These are phyloP conservation scores for Drosophila cyrtoloma DNA, from an alignment of 2,888 invertebrate species.

Conservation along the genomic window DNA sequence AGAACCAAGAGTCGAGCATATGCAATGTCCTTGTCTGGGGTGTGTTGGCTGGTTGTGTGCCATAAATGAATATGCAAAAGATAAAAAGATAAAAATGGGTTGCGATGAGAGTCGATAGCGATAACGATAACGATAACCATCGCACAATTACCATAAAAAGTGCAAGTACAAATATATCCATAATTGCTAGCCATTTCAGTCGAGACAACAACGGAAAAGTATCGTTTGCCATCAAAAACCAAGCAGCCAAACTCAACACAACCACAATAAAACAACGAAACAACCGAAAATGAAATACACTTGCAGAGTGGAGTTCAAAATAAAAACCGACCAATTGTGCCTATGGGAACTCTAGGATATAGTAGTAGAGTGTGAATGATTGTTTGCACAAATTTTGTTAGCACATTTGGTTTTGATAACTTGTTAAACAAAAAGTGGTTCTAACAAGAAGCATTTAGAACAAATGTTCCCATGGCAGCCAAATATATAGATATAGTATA, in stretches of 20 bases:
- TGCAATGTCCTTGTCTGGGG: slow-evolving; percentile 42
- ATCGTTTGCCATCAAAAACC: slow-evolving; percentile 51
- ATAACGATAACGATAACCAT: slow-evolving; percentile 49
- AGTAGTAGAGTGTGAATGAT: not conserved
- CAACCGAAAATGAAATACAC: not conserved
- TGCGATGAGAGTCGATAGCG: slow-evolving; percentile 53
- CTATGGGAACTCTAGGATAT: not conserved
- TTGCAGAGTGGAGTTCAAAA: not conserved
- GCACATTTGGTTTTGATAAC: not conserved
- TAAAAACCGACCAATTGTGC: not conserved
- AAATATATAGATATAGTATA: no score
- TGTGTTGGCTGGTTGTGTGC: not conserved
- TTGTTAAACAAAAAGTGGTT: no score
- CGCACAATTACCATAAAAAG: slow-evolving; percentile 15
- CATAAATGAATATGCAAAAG: slow-evolving; percentile 70
- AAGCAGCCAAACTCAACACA: slow-evolving; percentile 46
- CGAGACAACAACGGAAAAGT: slow-evolving; percentile 46
- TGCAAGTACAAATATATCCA: slow-evolving; percentile 47
- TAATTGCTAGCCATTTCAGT: slow-evolving; percentile 72
- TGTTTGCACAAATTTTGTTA: not conserved
- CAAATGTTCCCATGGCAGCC: not conserved
- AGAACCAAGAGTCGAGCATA: slow-evolving; percentile 5
- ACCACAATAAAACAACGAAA: slow-evolving; percentile 64
- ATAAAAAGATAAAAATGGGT: slow-evolving; percentile 8
- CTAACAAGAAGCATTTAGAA: not conserved